phyloP scores from a whole-genome alignment of 2,113 vertebrate genomes.

The Opisthocomus hoazin region DNA sequence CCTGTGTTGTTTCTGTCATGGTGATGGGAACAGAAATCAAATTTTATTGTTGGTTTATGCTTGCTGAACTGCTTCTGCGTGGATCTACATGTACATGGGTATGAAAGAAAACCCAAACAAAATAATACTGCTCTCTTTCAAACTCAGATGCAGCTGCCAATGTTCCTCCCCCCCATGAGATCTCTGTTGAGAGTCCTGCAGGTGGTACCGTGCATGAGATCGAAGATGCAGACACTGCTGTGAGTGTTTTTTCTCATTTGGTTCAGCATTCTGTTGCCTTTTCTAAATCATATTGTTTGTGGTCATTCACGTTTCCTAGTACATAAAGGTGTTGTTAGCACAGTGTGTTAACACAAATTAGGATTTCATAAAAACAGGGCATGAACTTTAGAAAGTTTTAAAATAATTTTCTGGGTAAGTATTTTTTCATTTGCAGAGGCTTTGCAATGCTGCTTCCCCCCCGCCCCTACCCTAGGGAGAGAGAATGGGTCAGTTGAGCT shows the following conservation, averaged over 20 bases:
- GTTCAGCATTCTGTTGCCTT: neutral
- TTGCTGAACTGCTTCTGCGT: neutral
- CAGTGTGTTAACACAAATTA: neutral
- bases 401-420: neutral
- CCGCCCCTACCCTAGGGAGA: no score
- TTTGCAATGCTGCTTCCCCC: neutral
- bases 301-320: neutral
- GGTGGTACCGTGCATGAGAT: neutral
- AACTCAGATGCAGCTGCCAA: conserved; percentile 64
- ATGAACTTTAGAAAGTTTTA: neutral
- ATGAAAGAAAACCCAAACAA: neutral
- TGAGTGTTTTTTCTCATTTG: conserved; percentile 36
- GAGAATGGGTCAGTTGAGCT: neutral
- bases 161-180: conserved; percentile 43
- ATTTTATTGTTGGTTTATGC: neutral
- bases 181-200: conserved; percentile 22
- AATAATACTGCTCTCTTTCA: neutral
- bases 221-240: conserved; percentile 39
- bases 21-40: neutral
- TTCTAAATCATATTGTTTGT: neutral
- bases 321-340: neutral
- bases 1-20: neutral
- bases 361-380: neutral
- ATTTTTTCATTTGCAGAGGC: neutral
- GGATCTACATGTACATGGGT: neutral